A percentile compares a stretch with the other conserved stretches of the same genome.
Evolutionary conservation across 2,888 invertebrate genomes (phyloP).

Genomic region (Rhyacophila evoluta): DNA sequence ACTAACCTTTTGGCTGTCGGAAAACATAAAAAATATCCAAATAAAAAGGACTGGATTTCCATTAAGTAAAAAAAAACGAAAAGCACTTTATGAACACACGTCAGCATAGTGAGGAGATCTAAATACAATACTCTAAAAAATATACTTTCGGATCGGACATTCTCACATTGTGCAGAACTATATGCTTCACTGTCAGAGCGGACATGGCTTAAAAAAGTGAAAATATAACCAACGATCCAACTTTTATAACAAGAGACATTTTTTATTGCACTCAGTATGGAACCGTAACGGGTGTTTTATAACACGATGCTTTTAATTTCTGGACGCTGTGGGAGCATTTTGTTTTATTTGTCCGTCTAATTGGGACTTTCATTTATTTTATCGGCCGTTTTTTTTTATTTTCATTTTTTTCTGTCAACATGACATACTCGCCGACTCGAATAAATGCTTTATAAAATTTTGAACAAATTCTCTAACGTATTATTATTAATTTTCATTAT

Average conservation of each 20-base stretch:
- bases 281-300: not conserved
- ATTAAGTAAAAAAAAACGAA: too few species aligned
- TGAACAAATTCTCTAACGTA: not conserved
- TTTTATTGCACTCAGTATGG: not conserved
- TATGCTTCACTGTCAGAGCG: too few species aligned
- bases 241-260: conserved; percentile 16
- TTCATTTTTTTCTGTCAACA: conserved; percentile 1
- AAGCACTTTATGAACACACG: too few species aligned
- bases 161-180: too few species aligned
- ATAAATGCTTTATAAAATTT: conserved; percentile 5
- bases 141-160: too few species aligned
- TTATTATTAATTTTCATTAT: too few species aligned
- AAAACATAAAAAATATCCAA: too few species aligned
- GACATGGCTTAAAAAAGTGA: too few species aligned
- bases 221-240: not conserved
- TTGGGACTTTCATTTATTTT: conserved; percentile 22
- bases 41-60: too few species aligned
- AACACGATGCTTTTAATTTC: conserved; percentile 22
- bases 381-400: conserved; percentile 1
- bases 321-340: not conserved
- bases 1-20: too few species aligned
- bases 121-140: too few species aligned
- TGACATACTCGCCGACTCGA: not conserved
- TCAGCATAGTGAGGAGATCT: too few species aligned
- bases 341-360: conserved; percentile 12